phyloP scores from a whole-genome alignment of 2,888 invertebrate species.

The Cotesia congregata region DNA sequence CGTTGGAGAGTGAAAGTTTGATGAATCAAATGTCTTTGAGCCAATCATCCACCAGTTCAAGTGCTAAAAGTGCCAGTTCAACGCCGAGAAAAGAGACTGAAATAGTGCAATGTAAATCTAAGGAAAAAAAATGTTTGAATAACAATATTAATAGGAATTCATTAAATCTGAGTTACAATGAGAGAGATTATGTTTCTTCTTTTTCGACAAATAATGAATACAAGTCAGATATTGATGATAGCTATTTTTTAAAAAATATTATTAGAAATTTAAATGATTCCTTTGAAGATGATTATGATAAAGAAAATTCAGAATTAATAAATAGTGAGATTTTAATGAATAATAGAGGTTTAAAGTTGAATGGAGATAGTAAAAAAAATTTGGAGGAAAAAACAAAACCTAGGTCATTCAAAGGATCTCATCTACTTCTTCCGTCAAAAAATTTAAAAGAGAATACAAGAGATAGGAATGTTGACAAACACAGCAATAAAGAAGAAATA shows the following conservation, averaged over 20 bases:
- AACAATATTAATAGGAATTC: constrained; percentile 24
- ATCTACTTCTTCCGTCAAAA: not conserved
- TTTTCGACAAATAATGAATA: constrained; percentile 39
- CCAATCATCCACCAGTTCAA: not conserved
- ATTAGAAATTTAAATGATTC: constrained; percentile 54
- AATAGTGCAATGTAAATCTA: constrained; percentile 12
- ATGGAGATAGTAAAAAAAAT: not conserved
- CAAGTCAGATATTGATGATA: constrained; percentile 19
- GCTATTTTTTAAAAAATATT: constrained; percentile 42
- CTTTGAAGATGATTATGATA: constrained; percentile 52
- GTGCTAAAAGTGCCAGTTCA: constrained; percentile 40
- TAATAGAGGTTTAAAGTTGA: not conserved
- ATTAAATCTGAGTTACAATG: constrained; percentile 43
- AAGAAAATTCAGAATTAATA: not conserved
- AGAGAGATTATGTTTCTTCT: constrained; percentile 23
- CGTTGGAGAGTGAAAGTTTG: constrained; percentile 10
- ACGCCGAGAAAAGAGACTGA: constrained; percentile 41
- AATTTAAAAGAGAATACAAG: not conserved
- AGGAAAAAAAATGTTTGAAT: constrained; percentile 10
- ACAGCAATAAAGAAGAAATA: not conserved
- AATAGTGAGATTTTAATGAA: not conserved
- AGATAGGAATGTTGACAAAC: not conserved
- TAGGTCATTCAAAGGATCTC: not conserved
- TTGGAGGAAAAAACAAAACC: not conserved
- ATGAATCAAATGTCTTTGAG: not conserved